Evolutionary conservation across 2,888 invertebrate genomes (phyloP), one percentile per base, ranked within the genome.

Genomic region (Agriotes lineatus): DNA sequence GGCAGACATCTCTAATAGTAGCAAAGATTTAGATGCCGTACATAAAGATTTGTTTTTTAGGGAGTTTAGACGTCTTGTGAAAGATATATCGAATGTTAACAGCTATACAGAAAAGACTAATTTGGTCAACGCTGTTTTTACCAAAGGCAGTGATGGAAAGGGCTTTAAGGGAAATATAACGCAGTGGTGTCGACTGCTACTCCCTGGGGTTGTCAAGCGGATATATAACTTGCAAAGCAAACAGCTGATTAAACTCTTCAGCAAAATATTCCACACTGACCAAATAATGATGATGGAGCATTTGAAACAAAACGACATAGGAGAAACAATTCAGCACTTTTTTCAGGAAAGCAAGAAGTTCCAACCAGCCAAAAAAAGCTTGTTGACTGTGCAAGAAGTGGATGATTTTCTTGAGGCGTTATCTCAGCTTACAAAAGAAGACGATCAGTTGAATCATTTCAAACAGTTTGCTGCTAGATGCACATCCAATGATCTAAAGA

Each of bases 211-310:
- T 20, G 88, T 90, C 10, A 95, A 96, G 82, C 87, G 95, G 69
- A 90, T 96, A 30, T 98, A 97, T 82, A 97, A 97, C 85, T 85
- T 98, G 54, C 95, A 96, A 85, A 96, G 93, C 80, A 96, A 96
- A 82, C 96, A 96, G 80, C 86, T 98, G 60, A 86, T 96, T 0
- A 97, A 97, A 84, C 83, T 96, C 45, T 97, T 96, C 82, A 91
- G 95, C 48, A 89, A 90, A 84, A 90, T 97, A 68, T 93, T 97
- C 74, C 84, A 86, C 1, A 87, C 87, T 0, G 90, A 91, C 82
- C 91, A 90, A 70, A 90, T 92, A 75, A 91, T 91, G 48, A 96
- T 98, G 96, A 83, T 94, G 6, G 90, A 92, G 74, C 91, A 96
- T 84, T 87, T 97, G 74, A 95, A 96, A 79, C 89, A 95, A 80